phyloP scores from a whole-genome alignment of 2,113 vertebrate genomes.

The Centropus unirufus region DNA sequence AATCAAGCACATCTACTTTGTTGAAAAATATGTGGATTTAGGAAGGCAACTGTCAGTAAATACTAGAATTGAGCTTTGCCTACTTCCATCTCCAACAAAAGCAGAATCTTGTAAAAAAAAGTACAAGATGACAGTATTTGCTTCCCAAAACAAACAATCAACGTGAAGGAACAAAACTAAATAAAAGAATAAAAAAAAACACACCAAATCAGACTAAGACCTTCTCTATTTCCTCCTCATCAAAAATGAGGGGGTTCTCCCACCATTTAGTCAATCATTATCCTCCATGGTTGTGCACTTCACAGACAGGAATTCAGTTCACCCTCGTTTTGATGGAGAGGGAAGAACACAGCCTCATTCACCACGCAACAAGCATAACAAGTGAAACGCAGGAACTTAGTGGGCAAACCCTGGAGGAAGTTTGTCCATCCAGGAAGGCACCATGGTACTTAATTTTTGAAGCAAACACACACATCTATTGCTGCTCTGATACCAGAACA shows the following conservation, averaged over 20 bases:
- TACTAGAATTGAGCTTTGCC: neutral
- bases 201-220: neutral
- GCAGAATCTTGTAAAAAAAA: neutral
- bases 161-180: neutral
- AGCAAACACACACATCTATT: neutral
- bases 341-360: neutral
- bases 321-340: neutral
- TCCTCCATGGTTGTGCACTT: neutral
- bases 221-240: neutral
- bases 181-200: neutral
- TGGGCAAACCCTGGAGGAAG: neutral
- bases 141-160: neutral
- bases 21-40: neutral
- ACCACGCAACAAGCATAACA: neutral
- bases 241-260: neutral
- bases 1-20: neutral
- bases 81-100: neutral
- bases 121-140: neutral
- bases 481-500: neutral
- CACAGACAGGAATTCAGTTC: neutral
- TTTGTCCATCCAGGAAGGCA: neutral
- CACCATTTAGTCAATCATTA: neutral
- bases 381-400: neutral
- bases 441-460: neutral
- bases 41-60: neutral